These are phyloP conservation scores for Tragulus kanchil DNA, from an alignment of 2,113 vertebrate species.

Conservation along the genomic window DNA sequence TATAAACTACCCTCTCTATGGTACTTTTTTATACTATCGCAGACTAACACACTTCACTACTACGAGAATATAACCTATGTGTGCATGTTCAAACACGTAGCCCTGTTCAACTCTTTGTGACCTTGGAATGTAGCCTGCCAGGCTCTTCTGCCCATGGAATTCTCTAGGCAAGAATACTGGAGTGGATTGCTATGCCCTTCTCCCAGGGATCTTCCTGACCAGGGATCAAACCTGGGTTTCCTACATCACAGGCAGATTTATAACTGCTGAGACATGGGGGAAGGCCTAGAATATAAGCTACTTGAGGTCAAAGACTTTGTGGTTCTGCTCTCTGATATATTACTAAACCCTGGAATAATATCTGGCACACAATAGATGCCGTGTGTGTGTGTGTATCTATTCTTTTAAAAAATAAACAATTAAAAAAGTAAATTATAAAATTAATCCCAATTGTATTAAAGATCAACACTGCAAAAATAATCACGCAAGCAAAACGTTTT, in stretches of 20 bases:
- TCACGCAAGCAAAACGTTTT: neutral
- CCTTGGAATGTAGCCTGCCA: neutral
- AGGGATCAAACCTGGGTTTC: neutral
- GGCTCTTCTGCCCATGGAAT: neutral
- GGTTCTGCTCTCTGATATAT: neutral
- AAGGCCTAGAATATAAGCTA: neutral
- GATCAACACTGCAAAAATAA: neutral
- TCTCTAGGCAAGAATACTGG: neutral
- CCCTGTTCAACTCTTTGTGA: neutral
- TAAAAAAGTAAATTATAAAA: conserved; percentile 7
- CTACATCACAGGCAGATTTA: neutral
- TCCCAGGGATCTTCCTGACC: neutral
- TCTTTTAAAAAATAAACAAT: neutral
- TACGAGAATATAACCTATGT: neutral
- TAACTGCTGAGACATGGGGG: neutral
- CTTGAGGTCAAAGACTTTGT: neutral
- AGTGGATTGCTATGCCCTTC: neutral
- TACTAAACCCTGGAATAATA: neutral
- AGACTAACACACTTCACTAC: neutral
- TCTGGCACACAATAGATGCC: neutral
- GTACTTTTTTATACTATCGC: neutral
- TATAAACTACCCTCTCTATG: neutral
- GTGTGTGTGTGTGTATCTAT: neutral
- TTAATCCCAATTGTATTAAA: neutral
- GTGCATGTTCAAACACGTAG: neutral